Evolutionary conservation across 2,888 invertebrate genomes (phyloP).

Genomic region (Lordiphosa fenestrarum): DNA sequence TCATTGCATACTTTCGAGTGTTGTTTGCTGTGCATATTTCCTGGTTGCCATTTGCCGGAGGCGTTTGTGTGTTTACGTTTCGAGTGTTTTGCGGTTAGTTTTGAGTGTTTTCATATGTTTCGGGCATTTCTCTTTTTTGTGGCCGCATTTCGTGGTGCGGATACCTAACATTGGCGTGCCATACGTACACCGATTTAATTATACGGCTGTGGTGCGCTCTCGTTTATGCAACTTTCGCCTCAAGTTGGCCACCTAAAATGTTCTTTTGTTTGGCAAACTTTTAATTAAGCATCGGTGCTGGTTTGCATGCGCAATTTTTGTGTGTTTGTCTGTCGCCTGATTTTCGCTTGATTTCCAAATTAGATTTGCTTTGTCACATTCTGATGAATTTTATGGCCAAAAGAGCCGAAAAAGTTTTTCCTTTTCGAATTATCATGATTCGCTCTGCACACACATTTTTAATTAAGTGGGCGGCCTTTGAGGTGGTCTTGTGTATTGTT

Average conservation of each 20-base stretch:
- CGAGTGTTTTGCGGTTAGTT: slow-evolving; percentile 42
- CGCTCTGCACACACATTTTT: slow-evolving; percentile 22
- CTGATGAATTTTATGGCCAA: slow-evolving; percentile 17
- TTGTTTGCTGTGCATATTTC: slow-evolving; percentile 62
- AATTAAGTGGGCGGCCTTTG: slow-evolving; percentile 19
- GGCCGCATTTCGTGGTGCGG: slow-evolving; percentile 51
- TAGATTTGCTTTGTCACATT: slow-evolving; percentile 30
- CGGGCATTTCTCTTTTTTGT: slow-evolving; percentile 42
- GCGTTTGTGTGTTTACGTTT: slow-evolving; percentile 39
- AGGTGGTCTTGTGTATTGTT: neutral
- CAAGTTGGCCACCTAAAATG: slow-evolving; percentile 29
- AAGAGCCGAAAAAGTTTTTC: slow-evolving; percentile 12
- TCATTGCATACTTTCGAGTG: slow-evolving; percentile 36
- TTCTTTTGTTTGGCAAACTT: slow-evolving; percentile 35
- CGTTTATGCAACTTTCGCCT: slow-evolving; percentile 28
- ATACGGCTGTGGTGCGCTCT: slow-evolving; percentile 29
- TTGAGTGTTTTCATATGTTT: slow-evolving; percentile 40
- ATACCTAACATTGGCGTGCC: slow-evolving; percentile 38
- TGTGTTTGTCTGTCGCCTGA: slow-evolving; percentile 15
- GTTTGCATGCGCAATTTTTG: slow-evolving; percentile 31
- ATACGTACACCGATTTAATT: slow-evolving; percentile 47
- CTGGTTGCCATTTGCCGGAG: slow-evolving; percentile 39
- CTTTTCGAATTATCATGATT: slow-evolving; percentile 8
- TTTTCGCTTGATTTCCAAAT: slow-evolving; percentile 29
- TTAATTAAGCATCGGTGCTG: slow-evolving; percentile 45